Evolutionary conservation across 2,113 vertebrate genomes (phyloP), one percentile per base, ranked within the genome.

Genomic region (Collichthys lucidus): DNA sequence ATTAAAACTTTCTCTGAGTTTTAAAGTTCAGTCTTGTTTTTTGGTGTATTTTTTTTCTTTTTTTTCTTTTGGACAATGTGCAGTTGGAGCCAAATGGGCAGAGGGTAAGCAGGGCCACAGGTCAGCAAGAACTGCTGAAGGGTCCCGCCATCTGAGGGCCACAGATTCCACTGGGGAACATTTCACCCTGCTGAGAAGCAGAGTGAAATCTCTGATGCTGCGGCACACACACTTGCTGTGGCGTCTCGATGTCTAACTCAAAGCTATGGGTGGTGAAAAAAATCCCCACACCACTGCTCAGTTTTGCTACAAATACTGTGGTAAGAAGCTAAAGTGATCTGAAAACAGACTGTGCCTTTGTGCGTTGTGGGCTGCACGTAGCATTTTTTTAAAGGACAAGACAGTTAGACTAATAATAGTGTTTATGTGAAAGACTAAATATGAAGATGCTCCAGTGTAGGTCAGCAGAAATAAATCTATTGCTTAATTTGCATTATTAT

Each of bases 1-100:
- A 93, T 89, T 90, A 80, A 90, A 93, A 92, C 91, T 93, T 94
- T 93, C 64, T 84, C 78, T 80, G 73, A 82, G 83, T 91, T 89
- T 86, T 59, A 77, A 90, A 92, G 86, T 89, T 87, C 68, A 86
- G 64, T 78, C 88, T 24, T 75, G 77, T 56, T 53, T 77, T 72
- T 65, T 62, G 35, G 35, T 40, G 35, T 40, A 8, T 57, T 71
- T 70, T 59, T 59, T 56, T 62, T 29, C 2, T 26, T 26, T 2
- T 74, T 52, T 63, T 53, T 62, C 53, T 74, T 56, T 80, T 76
- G 29, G 83, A 76, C 70, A 62, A 57, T 71, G 57, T 84, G 80
- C 65, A 67, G 76, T 77, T 11, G 17, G 84, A 85, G 86, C 67
- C 83, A 86, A 88, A 86, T 57, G 81, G 86, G 85, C 85, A 79